Conservation (phyloP, 2,113 vertebrate genomes). For the Anser cygnoides region DNA sequence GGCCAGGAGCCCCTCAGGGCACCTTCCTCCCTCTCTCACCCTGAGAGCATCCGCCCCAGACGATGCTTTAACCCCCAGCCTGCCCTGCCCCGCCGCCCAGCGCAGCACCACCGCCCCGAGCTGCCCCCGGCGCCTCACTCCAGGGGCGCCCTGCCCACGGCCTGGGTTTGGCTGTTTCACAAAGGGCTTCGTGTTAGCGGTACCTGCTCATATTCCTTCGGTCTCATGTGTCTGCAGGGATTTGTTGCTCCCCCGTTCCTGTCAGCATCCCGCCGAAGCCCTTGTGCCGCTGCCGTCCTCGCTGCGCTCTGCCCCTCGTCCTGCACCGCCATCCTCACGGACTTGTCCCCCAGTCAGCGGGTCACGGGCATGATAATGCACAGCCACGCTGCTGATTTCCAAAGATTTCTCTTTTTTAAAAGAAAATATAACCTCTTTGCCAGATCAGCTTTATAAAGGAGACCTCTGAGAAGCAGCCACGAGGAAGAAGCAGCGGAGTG, state of each 20-base stretch:
- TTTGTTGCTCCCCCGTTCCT: neutral
- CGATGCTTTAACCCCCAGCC: too few species aligned
- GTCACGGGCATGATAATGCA: neutral
- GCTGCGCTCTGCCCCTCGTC: neutral
- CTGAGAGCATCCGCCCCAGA: neutral
- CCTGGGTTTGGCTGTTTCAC: neutral
- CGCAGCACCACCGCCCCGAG: fast-evolving
- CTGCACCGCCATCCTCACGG: neutral
- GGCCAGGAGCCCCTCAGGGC: neutral
- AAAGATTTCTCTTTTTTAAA: neutral
- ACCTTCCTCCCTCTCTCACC: neutral
- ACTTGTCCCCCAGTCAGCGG: slow-evolving; percentile 30
- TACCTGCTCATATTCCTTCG: neutral
- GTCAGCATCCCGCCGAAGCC: neutral
- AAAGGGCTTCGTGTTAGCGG: neutral
- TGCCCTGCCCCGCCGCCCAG: fast-evolving
- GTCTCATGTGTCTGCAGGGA: neutral
- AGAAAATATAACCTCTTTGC: neutral
- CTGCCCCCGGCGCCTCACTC: fast-evolving
- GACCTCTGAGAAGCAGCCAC: neutral
- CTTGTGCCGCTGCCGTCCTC: too few species aligned
- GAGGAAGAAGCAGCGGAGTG: neutral
- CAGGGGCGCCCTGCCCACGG: neutral
- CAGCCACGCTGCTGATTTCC: slow-evolving; percentile 1
- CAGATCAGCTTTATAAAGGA: neutral